Conservation (phyloP, 2,888 invertebrate species). For the Eupithecia vulgata region DNA sequence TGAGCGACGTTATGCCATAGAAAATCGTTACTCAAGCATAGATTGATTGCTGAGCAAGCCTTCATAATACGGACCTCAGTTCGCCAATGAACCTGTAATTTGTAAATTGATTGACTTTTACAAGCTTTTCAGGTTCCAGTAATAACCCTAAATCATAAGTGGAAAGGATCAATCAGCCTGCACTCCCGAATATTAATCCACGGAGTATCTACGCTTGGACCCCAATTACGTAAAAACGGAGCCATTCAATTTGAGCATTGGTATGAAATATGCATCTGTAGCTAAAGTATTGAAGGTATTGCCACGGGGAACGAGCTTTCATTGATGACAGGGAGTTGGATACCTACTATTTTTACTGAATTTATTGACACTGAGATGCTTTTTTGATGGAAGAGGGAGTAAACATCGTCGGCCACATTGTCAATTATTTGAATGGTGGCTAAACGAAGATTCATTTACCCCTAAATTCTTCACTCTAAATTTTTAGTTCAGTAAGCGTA, state of each 20-base stretch:
- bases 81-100: neutral
- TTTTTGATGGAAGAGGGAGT: neutral
- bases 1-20: no score
- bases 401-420: neutral
- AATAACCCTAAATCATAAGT: conserved; percentile 10
- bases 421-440: no score
- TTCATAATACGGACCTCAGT: no score
- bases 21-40: no score
- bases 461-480: no score
- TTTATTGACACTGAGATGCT: neutral
- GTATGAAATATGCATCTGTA: conserved; percentile 50
- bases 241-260: conserved; percentile 61
- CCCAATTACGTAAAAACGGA: conserved; percentile 66
- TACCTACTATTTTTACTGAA: neutral
- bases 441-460: no score
- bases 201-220: conserved; percentile 35
- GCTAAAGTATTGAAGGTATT: conserved; percentile 16
- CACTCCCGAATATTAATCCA: conserved; percentile 35
- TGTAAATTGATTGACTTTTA: conserved; percentile 3
- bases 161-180: conserved; percentile 13
- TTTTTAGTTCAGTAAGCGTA: no score
- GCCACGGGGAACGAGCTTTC: neutral
- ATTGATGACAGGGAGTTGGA: conserved; percentile 9
- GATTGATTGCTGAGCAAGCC: no score
- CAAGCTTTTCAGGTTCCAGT: conserved; percentile 1